Evolutionary conservation across 2,797 vertebrate species (phyloP), one percentile per base, ranked within the genome.

Genomic region (Sebastes minor): DNA sequence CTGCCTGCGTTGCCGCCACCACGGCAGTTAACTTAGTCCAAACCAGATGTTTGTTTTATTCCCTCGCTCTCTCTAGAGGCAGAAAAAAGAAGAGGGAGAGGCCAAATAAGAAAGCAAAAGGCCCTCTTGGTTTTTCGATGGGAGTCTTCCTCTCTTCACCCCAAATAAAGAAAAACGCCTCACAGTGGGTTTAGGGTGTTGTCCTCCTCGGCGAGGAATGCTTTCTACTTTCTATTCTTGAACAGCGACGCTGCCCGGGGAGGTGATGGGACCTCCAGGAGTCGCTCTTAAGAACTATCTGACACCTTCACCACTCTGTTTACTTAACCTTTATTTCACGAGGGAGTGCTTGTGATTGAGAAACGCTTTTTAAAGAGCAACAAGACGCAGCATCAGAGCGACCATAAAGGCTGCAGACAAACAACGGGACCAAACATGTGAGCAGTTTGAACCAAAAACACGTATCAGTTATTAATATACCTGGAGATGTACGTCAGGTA

Each of bases 11-110:
- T 27, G 91, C 95, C 96, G 95, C 94, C 95, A 96, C 94, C 93
- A 83, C 91, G 91, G 93, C 94, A 93, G 94, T 95, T 95, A 94
- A 92, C 91, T 93, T 96, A 96, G 93, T 93, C 93, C 89, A 94
- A 96, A 96, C 94, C 96, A 96, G 95, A 96, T 96, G 96, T 95
- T 94, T 94, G 92, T 89, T 93, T 95, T 92, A 89, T 94, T 93
- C 87, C 86, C 88, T 87, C 83, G 81, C 89, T 89, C 88, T 85
- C 88, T 86, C 81, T 81, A 60, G 64, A 91, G 87, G 88, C 76
- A 89, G 57, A 80, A 71, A 81, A 82, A 74, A 65, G 30, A 63
- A 30, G 53, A 46, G 64, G 64, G 74, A 68, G 67, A 76, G 69
- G 52, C 71, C 42, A 85, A 90, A 92, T 74, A 74, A 92, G 76